Evolutionary conservation across 2,888 invertebrate genomes (phyloP), one percentile per base, ranked within the genome.

Genomic region (Crocallis elinguaria): DNA sequence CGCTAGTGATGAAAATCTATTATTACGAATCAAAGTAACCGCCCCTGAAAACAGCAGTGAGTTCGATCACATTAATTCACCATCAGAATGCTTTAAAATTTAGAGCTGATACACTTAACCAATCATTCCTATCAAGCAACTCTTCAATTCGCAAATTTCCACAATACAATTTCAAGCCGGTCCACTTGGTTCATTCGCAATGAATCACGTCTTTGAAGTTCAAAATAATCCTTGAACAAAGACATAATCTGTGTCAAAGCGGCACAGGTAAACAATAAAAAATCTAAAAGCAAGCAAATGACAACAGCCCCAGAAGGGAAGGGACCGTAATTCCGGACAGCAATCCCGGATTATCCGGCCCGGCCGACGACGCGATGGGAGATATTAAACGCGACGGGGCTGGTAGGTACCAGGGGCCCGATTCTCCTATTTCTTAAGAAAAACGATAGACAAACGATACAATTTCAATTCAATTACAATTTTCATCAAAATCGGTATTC

Each of bases 331-430:
- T 52, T 42, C 51, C 58, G 45, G 49, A 42, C 54, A 48, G 38
- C 62, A 43, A 52, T 49, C 54, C 56, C 17, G 60, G 60, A 57
- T 60, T 32, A 60, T 60, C 60, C 57, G 43, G 49, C 25, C 32
- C 37, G n/a, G n/a, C n/a, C 25, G 44, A 11, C 33, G 49, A 54
- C 38, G 30, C 35, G 39, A 23, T 5, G 51, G n/a, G 50, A 35
- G 41, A 37, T 52, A 60, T 57, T 54, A 58, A 57, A 57, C 44
- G 35, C 32, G 36, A 39, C 51, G 39, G 36, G 38, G 35, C 11
- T 39, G 39, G 39, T 37, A 39, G 32, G 49, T 33, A 36, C 42
- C 42, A 41, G 44, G 4, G 44, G 14, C 32, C 21, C 30, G 29
- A 21, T 38, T 29, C 46, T 23, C 17, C 16, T 53, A 57, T n/a